Conservation (phyloP, 1,140 invertebrate genomes). For the Nylanderia fulva region DNA sequence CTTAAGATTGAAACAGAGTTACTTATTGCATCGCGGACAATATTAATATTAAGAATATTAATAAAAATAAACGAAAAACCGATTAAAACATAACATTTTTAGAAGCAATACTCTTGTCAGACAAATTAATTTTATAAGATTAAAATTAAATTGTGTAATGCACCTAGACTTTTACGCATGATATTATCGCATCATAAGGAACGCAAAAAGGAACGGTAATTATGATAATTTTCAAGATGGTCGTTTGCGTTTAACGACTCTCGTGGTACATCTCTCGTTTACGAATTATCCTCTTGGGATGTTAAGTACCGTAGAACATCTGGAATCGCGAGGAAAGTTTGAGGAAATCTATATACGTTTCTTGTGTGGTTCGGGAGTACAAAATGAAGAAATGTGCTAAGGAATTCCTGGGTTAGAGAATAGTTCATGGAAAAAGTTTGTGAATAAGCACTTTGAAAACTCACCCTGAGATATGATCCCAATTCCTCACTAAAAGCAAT, state of each 20-base stretch:
- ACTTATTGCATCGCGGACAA: not conserved
- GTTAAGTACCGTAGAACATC: conserved; percentile 19
- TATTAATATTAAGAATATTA: not conserved
- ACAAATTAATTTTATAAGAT: not conserved
- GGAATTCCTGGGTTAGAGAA: not conserved
- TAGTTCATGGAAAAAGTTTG: not conserved
- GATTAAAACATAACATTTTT: not conserved
- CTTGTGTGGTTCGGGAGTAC: conserved; percentile 17
- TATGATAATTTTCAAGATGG: conserved; percentile 44
- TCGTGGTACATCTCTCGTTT: not conserved
- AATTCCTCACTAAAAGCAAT: not conserved
- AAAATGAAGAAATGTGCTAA: not conserved
- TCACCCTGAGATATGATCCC: not conserved
- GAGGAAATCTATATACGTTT: conserved; percentile 8
- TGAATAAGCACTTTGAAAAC: not conserved
- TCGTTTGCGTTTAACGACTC: conserved; percentile 11
- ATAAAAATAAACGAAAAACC: not conserved
- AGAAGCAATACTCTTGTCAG: not conserved
- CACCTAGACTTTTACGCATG: not conserved
- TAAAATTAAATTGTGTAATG: conserved; percentile 20
- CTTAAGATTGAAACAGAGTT: not conserved
- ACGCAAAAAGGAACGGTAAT: conserved; percentile 13
- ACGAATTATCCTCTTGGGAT: conserved; percentile 39
- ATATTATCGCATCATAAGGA: not conserved
- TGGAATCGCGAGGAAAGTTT: conserved; percentile 14